phyloP scores from a whole-genome alignment of 1,140 invertebrate species.

The Papilio aristodemus region DNA sequence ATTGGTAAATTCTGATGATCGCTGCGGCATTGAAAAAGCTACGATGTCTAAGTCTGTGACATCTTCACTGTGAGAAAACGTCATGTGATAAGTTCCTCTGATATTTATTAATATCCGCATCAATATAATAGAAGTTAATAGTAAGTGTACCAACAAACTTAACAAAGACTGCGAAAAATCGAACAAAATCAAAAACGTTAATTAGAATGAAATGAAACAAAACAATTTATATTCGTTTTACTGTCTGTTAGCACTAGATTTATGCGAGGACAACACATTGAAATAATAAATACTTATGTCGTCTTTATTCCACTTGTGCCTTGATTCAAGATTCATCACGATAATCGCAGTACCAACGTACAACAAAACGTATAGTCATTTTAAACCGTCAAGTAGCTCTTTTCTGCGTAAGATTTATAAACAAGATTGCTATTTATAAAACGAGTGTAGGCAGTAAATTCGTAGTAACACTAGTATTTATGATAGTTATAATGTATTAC shows the following conservation, averaged over 20 bases:
- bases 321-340: constrained; percentile 4
- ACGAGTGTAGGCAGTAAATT: constrained; percentile 31
- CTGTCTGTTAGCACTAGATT: background rate
- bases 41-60: no score
- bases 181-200: no score
- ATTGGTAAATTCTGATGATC: no score
- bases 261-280: background rate
- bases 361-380: background rate
- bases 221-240: background rate
- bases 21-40: no score
- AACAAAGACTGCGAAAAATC: no score
- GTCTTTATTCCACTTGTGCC: background rate
- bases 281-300: background rate
- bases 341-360: constrained; percentile 1
- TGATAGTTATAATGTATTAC: constrained; percentile 27
- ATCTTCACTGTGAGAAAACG: no score
- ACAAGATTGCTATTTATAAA: constrained; percentile 31
- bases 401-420: constrained; percentile 23
- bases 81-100: no score
- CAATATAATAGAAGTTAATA: no score
- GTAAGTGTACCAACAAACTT: no score
- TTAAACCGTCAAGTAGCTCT: constrained; percentile 15
- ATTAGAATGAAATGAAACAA: background rate
- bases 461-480: constrained; percentile 31
- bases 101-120: no score